Evolutionary conservation across 2,888 invertebrate genomes (phyloP), one percentile per base, ranked within the genome.

Genomic region (Lycia hirtaria): DNA sequence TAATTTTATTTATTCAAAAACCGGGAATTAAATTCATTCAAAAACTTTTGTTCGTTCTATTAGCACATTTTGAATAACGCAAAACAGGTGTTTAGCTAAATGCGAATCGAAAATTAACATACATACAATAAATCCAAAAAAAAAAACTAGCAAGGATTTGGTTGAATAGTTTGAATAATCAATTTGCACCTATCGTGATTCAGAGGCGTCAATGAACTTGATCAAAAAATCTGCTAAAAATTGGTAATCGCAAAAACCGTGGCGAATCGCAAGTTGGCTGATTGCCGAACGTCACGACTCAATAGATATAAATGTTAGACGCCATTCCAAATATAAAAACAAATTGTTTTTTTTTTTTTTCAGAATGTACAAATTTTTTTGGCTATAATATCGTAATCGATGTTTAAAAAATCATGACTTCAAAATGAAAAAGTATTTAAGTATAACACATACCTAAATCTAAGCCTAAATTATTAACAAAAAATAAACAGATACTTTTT

Each of bases 161-260:
- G 15, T 44, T 48, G 54, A 24, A 35, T 51, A 55, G 58, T 56
- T 58, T 58, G 48, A 53, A 64, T 56, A 64, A 60, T 62, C 56
- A 58, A 62, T 62, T 64, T 55, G 44, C 49, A 41, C 30, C 50
- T 32, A 56, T 57, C 45, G 43, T 57, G 64, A 64, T 20, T 60
- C 58, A 62, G 35, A 55, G 43, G 38, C 26, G 60, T 50, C 66
- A 58, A 60, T 52, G 58, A 66, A 54, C 66, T 60, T 20, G 4
- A 14, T 62, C n/a, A 47, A 47, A 60, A 57, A 63, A 53, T 45
- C 22, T 57, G 51, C 43, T 47, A 40, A 65, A 41, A 52, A 47
- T 51, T 45, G 5, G 28, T 35, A 22, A 47, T 55, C 41, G 55
- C 45, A 59, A 61, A 52, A 50, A 59, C 38, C 50, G 26, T 57